Evolutionary conservation across 2,888 invertebrate species (phyloP).

Genomic region (Petrolisthes manimaculis): DNA sequence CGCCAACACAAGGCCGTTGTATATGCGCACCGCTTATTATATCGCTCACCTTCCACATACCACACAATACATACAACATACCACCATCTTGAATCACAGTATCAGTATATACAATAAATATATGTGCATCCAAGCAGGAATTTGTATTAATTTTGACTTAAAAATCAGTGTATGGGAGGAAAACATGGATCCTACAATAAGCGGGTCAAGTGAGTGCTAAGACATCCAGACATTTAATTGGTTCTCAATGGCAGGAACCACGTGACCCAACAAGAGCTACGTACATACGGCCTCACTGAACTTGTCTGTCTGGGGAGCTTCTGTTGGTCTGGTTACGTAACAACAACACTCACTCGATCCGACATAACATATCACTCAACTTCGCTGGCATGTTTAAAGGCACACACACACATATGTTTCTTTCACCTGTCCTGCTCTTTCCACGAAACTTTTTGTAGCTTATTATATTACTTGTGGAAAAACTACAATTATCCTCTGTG

Average conservation of each 20-base stretch:
- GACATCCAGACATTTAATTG: slow-evolving; percentile 48
- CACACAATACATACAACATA: neutral
- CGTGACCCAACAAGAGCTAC: slow-evolving; percentile 33
- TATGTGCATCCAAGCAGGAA: neutral
- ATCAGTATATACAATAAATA: neutral
- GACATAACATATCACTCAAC: too few relatives aligned
- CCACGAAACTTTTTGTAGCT: too few relatives aligned
- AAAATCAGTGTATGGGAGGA: neutral
- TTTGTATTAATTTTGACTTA: neutral
- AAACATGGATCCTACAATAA: too few relatives aligned
- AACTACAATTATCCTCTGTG: too few relatives aligned
- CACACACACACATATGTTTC: neutral
- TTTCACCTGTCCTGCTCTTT: too few relatives aligned
- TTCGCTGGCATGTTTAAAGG: too few relatives aligned
- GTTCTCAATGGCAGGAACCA: slow-evolving; percentile 49
- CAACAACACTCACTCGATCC: neutral
- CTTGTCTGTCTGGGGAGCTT: neutral
- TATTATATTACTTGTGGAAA: too few relatives aligned
- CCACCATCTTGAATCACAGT: neutral
- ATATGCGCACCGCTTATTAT: slow-evolving; percentile 40
- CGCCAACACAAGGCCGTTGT: slow-evolving; percentile 48
- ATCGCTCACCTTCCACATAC: neutral
- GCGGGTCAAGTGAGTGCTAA: slow-evolving; percentile 27
- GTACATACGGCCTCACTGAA: slow-evolving; percentile 12
- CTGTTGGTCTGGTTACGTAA: neutral